phyloP scores from a whole-genome alignment of 1,140 invertebrate genomes.

The Eriocheir sinensis region DNA sequence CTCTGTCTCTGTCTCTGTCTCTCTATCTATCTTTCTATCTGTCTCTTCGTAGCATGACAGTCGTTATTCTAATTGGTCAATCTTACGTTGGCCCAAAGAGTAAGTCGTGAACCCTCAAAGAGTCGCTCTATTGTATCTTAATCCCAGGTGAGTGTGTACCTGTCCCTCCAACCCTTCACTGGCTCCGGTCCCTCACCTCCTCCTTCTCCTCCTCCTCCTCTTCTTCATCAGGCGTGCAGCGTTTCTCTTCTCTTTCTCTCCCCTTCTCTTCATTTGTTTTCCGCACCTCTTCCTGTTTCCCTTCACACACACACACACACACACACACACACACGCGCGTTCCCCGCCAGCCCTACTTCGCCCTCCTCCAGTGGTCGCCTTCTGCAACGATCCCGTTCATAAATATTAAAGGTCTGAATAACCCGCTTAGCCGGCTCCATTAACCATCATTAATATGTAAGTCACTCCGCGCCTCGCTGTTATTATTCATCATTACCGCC shows the following conservation, averaged over 20 bases:
- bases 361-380: no score
- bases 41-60: not conserved
- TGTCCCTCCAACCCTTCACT: not conserved
- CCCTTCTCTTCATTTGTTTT: not conserved
- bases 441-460: no score
- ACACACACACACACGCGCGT: no score
- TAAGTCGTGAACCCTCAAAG: not conserved
- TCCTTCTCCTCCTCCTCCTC: not conserved
- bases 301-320: not conserved
- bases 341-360: no score
- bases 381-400: no score
- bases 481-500: no score
- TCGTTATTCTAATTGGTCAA: constrained; percentile 5
- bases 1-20: not conserved
- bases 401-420: no score
- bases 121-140: not conserved
- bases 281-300: not conserved
- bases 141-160: not conserved
- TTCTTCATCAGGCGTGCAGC: not conserved
- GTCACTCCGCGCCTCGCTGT: no score
- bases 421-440: no score
- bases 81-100: not conserved
- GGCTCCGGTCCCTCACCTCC: not conserved
- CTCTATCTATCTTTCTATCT: not conserved
- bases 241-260: not conserved